A percentile compares a stretch with the other conserved stretches of the same genome.
Conservation (phyloP, 1,140 invertebrate species). For the Temnothorax curvispinosus region DNA sequence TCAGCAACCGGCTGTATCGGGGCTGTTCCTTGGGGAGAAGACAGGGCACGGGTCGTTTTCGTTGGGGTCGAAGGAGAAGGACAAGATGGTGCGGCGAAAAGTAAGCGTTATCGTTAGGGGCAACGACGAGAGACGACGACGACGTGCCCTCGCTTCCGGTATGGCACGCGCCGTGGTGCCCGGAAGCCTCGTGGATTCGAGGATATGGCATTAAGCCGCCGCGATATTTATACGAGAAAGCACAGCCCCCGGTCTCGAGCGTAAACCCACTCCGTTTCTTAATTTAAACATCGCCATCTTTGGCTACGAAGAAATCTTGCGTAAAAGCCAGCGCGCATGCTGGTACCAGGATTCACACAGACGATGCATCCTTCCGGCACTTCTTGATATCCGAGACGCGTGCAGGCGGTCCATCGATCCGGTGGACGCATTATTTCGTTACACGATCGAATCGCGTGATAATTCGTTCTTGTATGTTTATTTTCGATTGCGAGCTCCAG, state of each 20-base stretch:
- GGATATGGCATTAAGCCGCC: slow-evolving; percentile 34
- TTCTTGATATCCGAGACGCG: not conserved
- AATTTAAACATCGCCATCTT: slow-evolving; percentile 57
- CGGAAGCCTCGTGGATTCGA: slow-evolving; percentile 76
- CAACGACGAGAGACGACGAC: slow-evolving; percentile 75
- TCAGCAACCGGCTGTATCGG: slow-evolving; percentile 33
- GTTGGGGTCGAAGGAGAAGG: slow-evolving; percentile 37
- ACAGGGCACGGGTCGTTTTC: slow-evolving; percentile 52
- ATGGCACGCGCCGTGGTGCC: slow-evolving; percentile 75
- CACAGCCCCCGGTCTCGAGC: slow-evolving; percentile 13
- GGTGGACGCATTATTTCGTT: not conserved
- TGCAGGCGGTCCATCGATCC: not conserved
- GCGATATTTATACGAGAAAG: slow-evolving; percentile 70
- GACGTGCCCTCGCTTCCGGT: slow-evolving; percentile 76
- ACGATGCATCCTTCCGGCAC: not conserved
- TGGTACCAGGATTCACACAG: slow-evolving; percentile 24
- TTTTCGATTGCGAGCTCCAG: not conserved
- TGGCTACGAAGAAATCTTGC: slow-evolving; percentile 23
- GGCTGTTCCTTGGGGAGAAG: slow-evolving; percentile 49
- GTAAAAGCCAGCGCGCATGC: slow-evolving; percentile 32
- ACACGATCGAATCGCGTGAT: not conserved
- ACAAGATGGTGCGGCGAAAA: slow-evolving; percentile 37
- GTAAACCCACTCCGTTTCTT: slow-evolving; percentile 45
- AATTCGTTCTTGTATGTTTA: not conserved
- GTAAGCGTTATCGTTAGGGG: slow-evolving; percentile 56